Evolutionary conservation across 2,888 invertebrate species (phyloP), one percentile per base, ranked within the genome.

Genomic region (Chorisops tibialis): DNA sequence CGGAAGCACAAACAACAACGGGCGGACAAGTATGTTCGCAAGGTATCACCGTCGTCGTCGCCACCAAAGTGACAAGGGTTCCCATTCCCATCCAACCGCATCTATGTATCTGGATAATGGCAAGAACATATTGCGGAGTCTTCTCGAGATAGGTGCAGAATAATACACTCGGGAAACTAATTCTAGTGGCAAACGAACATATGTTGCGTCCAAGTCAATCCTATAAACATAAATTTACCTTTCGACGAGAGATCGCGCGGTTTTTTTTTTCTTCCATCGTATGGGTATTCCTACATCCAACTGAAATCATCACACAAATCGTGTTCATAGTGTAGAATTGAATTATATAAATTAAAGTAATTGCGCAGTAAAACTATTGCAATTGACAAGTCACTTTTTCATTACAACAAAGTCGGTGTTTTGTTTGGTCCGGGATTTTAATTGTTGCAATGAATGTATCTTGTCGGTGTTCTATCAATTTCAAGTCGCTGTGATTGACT

Each of bases 261-360:
- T 24, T 30, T 30, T 30, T 30, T 30, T 30, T 30, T 30, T 30
- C 7, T 30, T 30, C 9, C 9, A 9, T n/a, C 30, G 30, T 9
- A 7, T 30, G 30, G 30, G 5, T n/a, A n/a, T n/a, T n/a, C n/a
- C n/a, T 30, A 30, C 30, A 30, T 7, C 9, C 30, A 30, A 30
- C 30, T 30, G 5, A 30, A 30, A 2, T 30, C 5, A 1, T 30
- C 5, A 9, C 30, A 30, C 30, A 30, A 30, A 30, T 30, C 30
- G 30, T 30, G 30, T 30, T 45, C 58, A 47, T 47, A 45, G 45
- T 35, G 45, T 37, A 18, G 35, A 19, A 58, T 22, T 43, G 35
- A 58, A 58, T 58, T 58, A 58, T 58, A 58, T 58, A 58, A 58
- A 58, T 58, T 58, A 58, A 58, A 19, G 37, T 58, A 58, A 58